Percentiles rank a stretch among this genome's conserved stretches.
phyloP scores from a whole-genome alignment of 1,140 invertebrate species.

The Chrysoperla carnea region DNA sequence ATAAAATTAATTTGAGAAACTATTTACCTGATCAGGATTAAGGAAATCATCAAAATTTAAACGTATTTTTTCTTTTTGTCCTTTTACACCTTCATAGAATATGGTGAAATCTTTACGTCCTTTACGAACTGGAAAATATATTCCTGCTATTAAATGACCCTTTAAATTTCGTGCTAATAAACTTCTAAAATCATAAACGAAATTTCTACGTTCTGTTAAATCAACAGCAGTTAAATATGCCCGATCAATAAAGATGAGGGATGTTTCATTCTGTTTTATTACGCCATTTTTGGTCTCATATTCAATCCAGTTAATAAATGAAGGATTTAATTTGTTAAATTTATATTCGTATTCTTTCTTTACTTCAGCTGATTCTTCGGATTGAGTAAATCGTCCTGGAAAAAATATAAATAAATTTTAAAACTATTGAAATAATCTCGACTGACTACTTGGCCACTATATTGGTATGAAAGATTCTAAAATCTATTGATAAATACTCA shows the following conservation, averaged over 20 bases:
- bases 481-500: too few species aligned
- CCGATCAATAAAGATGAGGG: slow-evolving; percentile 56
- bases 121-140: slow-evolving; percentile 58
- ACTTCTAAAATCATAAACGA: slow-evolving; percentile 76
- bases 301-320: slow-evolving; percentile 72
- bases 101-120: slow-evolving; percentile 51
- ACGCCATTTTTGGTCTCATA: slow-evolving; percentile 40
- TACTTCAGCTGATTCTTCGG: slow-evolving; percentile 42
- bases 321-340: slow-evolving; percentile 37
- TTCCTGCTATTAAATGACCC: slow-evolving; percentile 58
- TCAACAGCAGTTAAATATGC: slow-evolving; percentile 67
- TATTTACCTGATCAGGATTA: slow-evolving; percentile 37
- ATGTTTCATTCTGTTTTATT: slow-evolving; percentile 30
- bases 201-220: slow-evolving; percentile 72
- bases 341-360: slow-evolving; percentile 70
- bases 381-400: slow-evolving; percentile 65
- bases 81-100: slow-evolving; percentile 48
- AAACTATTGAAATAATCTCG: too few species aligned
- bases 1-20: slow-evolving; percentile 1
- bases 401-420: neutral
- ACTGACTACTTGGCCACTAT: too few species aligned
- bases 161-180: slow-evolving; percentile 61
- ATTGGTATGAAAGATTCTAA: too few species aligned
- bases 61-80: slow-evolving; percentile 47
- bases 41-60: slow-evolving; percentile 47